Percentiles rank a stretch among this genome's conserved stretches.
Evolutionary conservation across 2,888 invertebrate species (phyloP).

Genomic region (Drosophila ezoana): DNA sequence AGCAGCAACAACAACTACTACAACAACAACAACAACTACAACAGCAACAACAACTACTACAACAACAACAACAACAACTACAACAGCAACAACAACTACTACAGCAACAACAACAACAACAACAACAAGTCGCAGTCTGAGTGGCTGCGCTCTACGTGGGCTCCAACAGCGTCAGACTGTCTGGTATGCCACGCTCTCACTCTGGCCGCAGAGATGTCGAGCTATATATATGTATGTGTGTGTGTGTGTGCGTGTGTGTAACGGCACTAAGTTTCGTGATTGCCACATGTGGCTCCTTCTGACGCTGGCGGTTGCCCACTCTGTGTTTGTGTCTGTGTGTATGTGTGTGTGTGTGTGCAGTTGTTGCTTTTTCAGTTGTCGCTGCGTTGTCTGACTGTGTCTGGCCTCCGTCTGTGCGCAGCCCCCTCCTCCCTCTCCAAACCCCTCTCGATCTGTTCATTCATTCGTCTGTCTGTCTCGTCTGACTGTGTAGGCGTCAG

Average conservation of each 20-base stretch:
- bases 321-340: conserved; percentile 10
- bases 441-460: conserved; percentile 23
- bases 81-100: conserved; percentile 2
- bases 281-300: conserved; percentile 76
- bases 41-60: conserved; percentile 15
- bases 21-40: conserved; percentile 19
- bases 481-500: conserved; percentile 58
- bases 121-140: conserved; percentile 54
- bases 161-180: conserved; percentile 85
- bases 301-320: conserved; percentile 47
- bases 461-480: conserved; percentile 16
- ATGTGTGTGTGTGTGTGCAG: conserved; percentile 26
- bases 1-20: background rate
- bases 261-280: conserved; percentile 70
- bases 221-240: conserved; percentile 14
- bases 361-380: conserved; percentile 53
- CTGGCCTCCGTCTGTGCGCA: conserved; percentile 34
- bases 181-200: conserved; percentile 80
- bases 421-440: background rate
- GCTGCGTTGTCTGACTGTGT: conserved; percentile 61
- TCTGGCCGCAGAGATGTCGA: conserved; percentile 31
- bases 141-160: conserved; percentile 77
- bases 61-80: conserved; percentile 34
- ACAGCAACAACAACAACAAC: conserved; percentile 19
- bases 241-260: conserved; percentile 48